A percentile compares a stretch with the other conserved stretches of the same genome.
phyloP scores from a whole-genome alignment of 2,113 vertebrate genomes.

The Lipotes vexillifer region DNA sequence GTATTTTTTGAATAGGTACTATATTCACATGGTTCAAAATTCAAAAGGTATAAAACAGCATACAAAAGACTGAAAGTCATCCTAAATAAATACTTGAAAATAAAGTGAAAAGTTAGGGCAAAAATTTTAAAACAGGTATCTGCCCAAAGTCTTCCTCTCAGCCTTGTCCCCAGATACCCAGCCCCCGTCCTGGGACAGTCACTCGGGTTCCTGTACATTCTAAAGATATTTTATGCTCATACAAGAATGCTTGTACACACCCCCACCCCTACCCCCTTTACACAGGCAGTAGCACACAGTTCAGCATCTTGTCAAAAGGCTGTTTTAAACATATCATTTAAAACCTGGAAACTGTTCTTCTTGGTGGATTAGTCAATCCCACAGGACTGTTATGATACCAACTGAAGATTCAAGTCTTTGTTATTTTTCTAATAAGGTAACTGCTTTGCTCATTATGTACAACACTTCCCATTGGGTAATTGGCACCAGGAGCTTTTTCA shows the following conservation, averaged over 20 bases:
- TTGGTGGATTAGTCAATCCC: not conserved
- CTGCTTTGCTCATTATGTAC: not conserved
- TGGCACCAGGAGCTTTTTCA: not conserved
- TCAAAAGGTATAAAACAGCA: not conserved
- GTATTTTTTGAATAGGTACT: not conserved
- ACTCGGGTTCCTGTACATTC: not conserved
- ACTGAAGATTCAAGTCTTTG: not conserved
- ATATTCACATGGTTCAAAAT: not conserved
- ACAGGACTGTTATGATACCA: not conserved
- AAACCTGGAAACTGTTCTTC: not conserved
- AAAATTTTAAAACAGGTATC: not conserved
- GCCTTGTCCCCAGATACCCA: not conserved
- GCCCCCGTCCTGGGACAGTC: not conserved
- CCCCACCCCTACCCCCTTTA: not conserved
- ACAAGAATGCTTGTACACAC: not conserved
- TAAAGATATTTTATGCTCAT: not conserved
- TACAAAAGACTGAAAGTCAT: not conserved
- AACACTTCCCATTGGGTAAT: not conserved
- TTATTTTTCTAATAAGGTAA: slow-evolving; percentile 7
- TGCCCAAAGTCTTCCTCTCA: not conserved
- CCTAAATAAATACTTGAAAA: not conserved
- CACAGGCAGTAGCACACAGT: not conserved
- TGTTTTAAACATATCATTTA: not conserved
- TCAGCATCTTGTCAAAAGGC: not conserved
- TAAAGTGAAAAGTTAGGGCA: not conserved